phyloP scores from a whole-genome alignment of 2,888 invertebrate species.

The Ellobium chinense region DNA sequence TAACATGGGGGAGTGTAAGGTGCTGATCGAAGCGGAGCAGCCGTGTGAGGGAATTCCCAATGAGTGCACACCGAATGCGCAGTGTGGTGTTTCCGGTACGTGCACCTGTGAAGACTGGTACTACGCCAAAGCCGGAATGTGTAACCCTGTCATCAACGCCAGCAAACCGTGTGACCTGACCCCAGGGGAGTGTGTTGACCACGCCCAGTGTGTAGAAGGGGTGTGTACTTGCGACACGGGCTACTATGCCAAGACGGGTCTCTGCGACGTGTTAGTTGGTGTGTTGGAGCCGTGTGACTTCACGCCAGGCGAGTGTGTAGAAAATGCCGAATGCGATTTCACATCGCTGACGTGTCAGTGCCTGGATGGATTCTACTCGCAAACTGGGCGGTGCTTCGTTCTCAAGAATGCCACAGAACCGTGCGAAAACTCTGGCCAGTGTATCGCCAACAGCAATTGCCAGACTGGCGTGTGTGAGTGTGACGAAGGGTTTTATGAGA shows the following conservation, averaged over 20 bases:
- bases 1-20: conserved; percentile 20
- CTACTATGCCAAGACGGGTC: conserved; percentile 34
- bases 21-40: background rate
- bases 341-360: conserved; percentile 35
- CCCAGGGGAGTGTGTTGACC: conserved; percentile 36
- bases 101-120: conserved; percentile 42
- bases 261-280: background rate
- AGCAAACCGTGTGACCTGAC: conserved; percentile 28
- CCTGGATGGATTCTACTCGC: conserved; percentile 25
- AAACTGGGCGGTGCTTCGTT: conserved; percentile 37
- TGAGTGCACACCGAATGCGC: conserved; percentile 14
- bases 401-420: conserved; percentile 33
- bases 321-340: conserved; percentile 38
- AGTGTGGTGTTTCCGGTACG: conserved; percentile 16
- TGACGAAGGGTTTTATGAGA: conserved; percentile 43
- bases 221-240: conserved; percentile 35
- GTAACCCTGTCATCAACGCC: conserved; percentile 17
- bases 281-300: conserved; percentile 24
- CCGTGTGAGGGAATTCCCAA: conserved; percentile 22
- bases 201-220: conserved; percentile 30
- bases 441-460: conserved; percentile 36
- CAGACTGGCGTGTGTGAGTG: conserved; percentile 31
- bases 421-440: conserved; percentile 33
- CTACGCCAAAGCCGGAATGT: conserved; percentile 29
- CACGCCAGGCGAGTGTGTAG: conserved; percentile 30